A percentile compares a stretch with the other conserved stretches of the same genome.
These are phyloP conservation scores for Porites divaricata DNA, from an alignment of 92 coral and sea anemone genomes.

Conservation along the genomic window DNA sequence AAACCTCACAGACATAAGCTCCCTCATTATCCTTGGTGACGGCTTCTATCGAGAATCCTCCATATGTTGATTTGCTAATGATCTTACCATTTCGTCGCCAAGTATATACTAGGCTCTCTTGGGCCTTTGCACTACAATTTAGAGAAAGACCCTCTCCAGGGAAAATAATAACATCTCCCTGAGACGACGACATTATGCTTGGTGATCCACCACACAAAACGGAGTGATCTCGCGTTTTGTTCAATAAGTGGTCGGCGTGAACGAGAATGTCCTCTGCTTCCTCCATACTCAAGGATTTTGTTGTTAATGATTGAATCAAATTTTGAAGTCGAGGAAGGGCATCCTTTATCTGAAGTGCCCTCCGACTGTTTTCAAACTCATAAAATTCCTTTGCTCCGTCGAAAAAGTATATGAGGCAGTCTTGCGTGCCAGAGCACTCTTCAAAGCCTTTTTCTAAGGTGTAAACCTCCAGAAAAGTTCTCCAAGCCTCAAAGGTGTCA, in stretches of 20 bases:
- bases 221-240: slow-evolving; percentile 47
- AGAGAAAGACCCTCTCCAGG: slow-evolving; percentile 33
- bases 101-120: slow-evolving; percentile 42
- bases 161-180: slow-evolving; percentile 28
- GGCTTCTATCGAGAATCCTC: slow-evolving; percentile 31
- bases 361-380: slow-evolving; percentile 48
- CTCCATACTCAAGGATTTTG: slow-evolving; percentile 26
- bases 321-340: slow-evolving; percentile 27
- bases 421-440: slow-evolving; percentile 62
- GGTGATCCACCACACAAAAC: slow-evolving; percentile 72
- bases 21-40: slow-evolving; percentile 52
- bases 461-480: slow-evolving; percentile 54
- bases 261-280: slow-evolving; percentile 22
- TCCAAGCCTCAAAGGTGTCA: slow-evolving; percentile 61
- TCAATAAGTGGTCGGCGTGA: slow-evolving; percentile 25
- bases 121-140: slow-evolving; percentile 52
- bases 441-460: slow-evolving; percentile 44
- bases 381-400: slow-evolving; percentile 59
- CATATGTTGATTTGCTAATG: slow-evolving; percentile 42
- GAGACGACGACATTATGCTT: slow-evolving; percentile 22
- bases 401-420: slow-evolving; percentile 54
- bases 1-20: slow-evolving; percentile 58
- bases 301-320: slow-evolving; percentile 17
- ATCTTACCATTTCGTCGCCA: slow-evolving; percentile 58
- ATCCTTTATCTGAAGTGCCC: slow-evolving; percentile 49